Conservation (phyloP, 2,797 vertebrate species). For the Pitangus sulphuratus region DNA sequence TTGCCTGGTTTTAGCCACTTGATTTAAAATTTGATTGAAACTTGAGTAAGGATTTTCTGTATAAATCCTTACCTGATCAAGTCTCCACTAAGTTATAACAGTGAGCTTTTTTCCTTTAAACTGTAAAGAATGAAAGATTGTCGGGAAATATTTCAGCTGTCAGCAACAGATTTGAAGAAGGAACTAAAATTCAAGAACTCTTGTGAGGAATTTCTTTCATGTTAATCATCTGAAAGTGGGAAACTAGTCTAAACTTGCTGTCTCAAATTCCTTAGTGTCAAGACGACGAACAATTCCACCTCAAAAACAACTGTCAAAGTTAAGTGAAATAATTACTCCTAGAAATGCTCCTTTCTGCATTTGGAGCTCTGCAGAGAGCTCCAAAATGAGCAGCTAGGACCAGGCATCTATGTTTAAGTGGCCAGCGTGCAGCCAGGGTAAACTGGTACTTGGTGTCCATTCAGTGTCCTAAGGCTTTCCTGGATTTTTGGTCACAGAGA, state of each 20-base stretch:
- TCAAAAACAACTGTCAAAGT: background rate
- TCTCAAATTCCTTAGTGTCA: background rate
- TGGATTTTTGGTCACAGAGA: background rate
- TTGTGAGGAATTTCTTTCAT: background rate
- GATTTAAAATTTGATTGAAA: conserved; percentile 35
- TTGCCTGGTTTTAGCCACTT: background rate
- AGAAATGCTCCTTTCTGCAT: background rate
- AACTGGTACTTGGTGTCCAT: background rate
- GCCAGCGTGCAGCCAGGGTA: background rate
- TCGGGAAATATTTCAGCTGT: background rate
- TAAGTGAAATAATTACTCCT: background rate
- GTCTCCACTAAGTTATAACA: background rate
- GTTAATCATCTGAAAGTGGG: background rate
- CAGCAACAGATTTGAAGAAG: background rate
- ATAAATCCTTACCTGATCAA: background rate
- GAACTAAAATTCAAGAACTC: background rate
- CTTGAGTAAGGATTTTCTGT: background rate
- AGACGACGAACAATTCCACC: background rate
- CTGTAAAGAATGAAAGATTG: background rate
- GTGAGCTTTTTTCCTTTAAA: background rate
- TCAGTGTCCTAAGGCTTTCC: background rate
- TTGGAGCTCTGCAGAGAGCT: background rate
- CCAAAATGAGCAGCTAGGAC: background rate
- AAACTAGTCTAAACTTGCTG: background rate
- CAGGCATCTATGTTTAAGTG: background rate